phyloP scores from a whole-genome alignment of 2,113 vertebrate species.

The Herpailurus yagouaroundi region DNA sequence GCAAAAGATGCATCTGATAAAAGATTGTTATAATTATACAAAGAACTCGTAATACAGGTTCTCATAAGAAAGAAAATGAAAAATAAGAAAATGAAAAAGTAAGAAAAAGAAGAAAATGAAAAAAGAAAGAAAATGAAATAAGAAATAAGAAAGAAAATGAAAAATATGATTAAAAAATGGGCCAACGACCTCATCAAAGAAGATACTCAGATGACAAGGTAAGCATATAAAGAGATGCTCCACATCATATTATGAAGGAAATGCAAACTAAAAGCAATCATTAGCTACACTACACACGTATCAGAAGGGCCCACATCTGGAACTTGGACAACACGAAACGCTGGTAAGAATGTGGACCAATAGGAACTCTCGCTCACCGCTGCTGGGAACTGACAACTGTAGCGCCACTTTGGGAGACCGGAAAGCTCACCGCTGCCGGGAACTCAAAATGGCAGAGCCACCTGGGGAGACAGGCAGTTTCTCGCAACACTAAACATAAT shows the following conservation, averaged over 20 bases:
- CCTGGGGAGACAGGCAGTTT: background rate
- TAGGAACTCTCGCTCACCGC: background rate
- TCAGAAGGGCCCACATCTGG: background rate
- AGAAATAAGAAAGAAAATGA: background rate
- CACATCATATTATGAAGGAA: background rate
- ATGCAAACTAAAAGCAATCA: background rate
- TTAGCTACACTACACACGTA: background rate
- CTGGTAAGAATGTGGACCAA: background rate
- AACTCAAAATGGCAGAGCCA: background rate
- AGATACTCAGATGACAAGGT: background rate
- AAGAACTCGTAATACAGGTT: background rate
- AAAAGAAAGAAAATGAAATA: too few relatives aligned
- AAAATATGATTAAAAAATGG: background rate
- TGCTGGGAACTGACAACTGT: background rate
- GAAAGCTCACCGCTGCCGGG: background rate
- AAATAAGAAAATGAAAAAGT: background rate
- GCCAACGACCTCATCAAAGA: background rate
- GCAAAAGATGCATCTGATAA: background rate
- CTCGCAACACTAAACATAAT: background rate
- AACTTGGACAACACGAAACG: background rate
- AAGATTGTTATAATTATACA: background rate
- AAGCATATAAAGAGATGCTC: background rate
- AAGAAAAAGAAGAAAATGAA: too few relatives aligned
- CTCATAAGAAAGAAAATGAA: background rate
- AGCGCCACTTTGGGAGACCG: background rate